These are phyloP conservation scores for Lutjanus argentimaculatus DNA, from an alignment of 2,797 vertebrate species.

Conservation along the genomic window DNA sequence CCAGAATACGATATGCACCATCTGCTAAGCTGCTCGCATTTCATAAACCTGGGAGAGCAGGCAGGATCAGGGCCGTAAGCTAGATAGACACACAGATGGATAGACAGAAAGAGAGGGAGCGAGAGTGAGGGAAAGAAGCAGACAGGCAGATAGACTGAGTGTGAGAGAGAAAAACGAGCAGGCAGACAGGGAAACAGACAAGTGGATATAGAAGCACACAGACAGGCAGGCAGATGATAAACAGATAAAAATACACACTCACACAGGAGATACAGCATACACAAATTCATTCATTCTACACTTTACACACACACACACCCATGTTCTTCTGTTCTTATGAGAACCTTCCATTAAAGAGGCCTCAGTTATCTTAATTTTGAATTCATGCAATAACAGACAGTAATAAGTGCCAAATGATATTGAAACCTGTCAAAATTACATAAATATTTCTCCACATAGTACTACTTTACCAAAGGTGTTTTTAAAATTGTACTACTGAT, in stretches of 20 bases:
- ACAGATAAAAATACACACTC: constrained; percentile 34
- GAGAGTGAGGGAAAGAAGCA: constrained; percentile 11
- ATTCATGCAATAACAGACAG: background rate
- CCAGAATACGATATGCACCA: constrained; percentile 82
- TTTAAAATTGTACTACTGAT: too few relatives aligned
- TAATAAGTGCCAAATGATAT: background rate
- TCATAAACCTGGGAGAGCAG: constrained; percentile 82
- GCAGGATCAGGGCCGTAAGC: constrained; percentile 78
- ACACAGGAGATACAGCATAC: constrained; percentile 18
- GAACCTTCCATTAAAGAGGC: constrained; percentile 9
- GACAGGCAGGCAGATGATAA: constrained; percentile 59
- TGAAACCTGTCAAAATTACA: background rate
- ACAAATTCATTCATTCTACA: constrained; percentile 32
- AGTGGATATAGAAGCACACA: constrained; percentile 45
- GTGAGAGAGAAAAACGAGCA: constrained; percentile 30
- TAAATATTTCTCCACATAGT: background rate
- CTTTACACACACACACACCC: background rate
- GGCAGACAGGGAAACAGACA: constrained; percentile 46
- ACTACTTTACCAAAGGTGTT: too few relatives aligned
- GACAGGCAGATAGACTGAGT: constrained; percentile 37
- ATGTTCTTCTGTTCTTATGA: constrained; percentile 13
- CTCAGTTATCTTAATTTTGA: background rate
- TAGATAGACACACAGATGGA: constrained; percentile 79
- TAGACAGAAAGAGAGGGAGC: constrained; percentile 43
- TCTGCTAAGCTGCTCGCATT: constrained; percentile 83